Evolutionary conservation across 2,888 invertebrate species (phyloP).

Genomic region (Melolontha melolontha): DNA sequence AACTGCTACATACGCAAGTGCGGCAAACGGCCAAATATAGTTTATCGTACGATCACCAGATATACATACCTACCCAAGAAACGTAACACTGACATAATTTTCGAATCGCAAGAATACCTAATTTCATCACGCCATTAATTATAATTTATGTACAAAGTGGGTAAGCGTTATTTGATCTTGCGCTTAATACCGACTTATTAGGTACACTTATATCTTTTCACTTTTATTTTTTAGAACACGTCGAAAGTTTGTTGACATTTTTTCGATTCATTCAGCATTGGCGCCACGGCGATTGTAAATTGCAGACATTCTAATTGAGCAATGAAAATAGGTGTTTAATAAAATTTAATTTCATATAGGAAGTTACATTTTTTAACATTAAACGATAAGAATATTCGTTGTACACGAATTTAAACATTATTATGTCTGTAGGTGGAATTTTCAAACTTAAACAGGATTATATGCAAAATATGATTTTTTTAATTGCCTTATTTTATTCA

Average conservation of each 20-base stretch:
- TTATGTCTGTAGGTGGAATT: no score
- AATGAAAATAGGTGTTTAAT: not conserved
- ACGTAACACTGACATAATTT: constrained; percentile 20
- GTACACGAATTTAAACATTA: no score
- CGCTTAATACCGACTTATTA: constrained; percentile 29
- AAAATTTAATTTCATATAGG: not conserved
- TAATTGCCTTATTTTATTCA: no score
- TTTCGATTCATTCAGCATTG: constrained; percentile 9
- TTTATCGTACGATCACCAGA: no score
- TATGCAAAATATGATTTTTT: no score
- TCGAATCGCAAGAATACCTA: constrained; percentile 9
- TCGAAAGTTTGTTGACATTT: constrained; percentile 38
- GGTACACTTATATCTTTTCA: constrained; percentile 17
- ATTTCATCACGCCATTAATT: constrained; percentile 20
- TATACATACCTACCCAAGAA: no score
- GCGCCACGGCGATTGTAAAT: constrained; percentile 1
- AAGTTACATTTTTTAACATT: no score
- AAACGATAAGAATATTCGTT: no score
- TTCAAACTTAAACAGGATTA: no score
- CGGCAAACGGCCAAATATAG: no score
- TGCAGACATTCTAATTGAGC: not conserved
- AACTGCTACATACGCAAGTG: no score
- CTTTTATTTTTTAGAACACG: constrained; percentile 24
- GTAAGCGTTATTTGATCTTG: constrained; percentile 29
- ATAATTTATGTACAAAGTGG: constrained; percentile 21